Evolutionary conservation across 2,797 vertebrate species (phyloP).

Genomic region (Dermochelys coriacea): DNA sequence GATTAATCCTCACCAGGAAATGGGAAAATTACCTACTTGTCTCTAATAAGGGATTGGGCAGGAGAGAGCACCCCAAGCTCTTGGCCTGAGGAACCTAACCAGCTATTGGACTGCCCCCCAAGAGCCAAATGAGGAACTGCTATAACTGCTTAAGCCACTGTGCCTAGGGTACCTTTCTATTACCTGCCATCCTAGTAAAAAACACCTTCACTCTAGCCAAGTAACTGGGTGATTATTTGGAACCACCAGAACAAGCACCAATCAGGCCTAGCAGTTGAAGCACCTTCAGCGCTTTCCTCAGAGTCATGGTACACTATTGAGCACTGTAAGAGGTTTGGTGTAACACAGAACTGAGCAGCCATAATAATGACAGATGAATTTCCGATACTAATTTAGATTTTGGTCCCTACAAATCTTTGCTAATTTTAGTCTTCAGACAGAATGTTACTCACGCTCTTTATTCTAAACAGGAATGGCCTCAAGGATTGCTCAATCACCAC

Average conservation of each 20-base stretch:
- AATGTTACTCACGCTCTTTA: background rate
- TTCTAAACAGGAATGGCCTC: background rate
- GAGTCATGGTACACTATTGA: background rate
- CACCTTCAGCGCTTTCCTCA: background rate
- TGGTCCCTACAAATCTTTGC: background rate
- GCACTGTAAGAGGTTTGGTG: background rate
- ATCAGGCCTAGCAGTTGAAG: background rate
- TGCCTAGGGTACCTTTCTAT: background rate
- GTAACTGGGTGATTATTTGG: background rate
- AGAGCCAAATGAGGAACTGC: background rate
- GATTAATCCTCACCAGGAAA: background rate
- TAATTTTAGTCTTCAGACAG: background rate
- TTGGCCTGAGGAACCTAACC: background rate
- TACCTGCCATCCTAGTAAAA: background rate
- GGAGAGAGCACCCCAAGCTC: background rate
- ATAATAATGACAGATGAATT: background rate
- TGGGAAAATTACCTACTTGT: background rate
- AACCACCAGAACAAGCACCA: background rate
- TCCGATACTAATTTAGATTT: slow-evolving; percentile 8
- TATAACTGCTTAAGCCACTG: background rate
- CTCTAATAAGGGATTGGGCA: background rate
- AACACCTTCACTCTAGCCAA: background rate
- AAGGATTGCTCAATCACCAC: background rate
- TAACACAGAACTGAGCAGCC: background rate
- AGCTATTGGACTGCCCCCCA: background rate